phyloP scores from a whole-genome alignment of 2,113 vertebrate genomes.

The Planiliza haematocheilus region DNA sequence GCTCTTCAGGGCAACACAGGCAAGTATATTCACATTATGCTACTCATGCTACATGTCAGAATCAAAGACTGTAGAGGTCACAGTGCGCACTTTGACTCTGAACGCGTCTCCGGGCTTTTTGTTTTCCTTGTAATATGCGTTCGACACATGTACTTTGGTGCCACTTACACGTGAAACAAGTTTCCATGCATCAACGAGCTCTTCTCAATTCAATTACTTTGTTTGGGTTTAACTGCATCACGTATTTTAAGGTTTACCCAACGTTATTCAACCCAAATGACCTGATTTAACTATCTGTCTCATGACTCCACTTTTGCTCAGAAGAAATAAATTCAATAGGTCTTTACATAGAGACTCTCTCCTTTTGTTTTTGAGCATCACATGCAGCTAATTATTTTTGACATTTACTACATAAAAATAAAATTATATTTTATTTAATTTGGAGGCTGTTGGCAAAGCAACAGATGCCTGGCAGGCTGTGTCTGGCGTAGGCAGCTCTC shows the following conservation, averaged over 20 bases:
- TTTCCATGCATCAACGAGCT: neutral
- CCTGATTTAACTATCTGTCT: neutral
- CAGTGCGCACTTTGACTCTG: neutral
- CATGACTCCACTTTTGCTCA: too few relatives aligned
- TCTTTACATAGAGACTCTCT: neutral
- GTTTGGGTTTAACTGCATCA: neutral
- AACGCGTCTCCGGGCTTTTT: neutral
- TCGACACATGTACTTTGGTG: neutral
- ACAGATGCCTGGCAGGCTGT: neutral
- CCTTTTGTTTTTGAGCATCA: too few relatives aligned
- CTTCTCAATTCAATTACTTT: too few relatives aligned
- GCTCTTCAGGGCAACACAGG: slow-evolving; percentile 81
- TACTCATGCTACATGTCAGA: neutral
- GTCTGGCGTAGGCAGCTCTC: slow-evolving; percentile 6
- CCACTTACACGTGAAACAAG: neutral
- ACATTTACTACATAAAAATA: neutral
- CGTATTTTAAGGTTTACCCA: neutral
- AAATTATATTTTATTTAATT: neutral
- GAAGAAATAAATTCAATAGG: too few relatives aligned
- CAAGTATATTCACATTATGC: slow-evolving; percentile 71
- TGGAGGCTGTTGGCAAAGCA: neutral
- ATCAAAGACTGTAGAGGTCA: neutral
- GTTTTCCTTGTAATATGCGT: neutral
- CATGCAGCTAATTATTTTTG: neutral
- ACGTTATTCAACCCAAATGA: neutral